Base-by-base conservation (phyloP, 2,888 invertebrate species). In the Automeris io region DNA sequence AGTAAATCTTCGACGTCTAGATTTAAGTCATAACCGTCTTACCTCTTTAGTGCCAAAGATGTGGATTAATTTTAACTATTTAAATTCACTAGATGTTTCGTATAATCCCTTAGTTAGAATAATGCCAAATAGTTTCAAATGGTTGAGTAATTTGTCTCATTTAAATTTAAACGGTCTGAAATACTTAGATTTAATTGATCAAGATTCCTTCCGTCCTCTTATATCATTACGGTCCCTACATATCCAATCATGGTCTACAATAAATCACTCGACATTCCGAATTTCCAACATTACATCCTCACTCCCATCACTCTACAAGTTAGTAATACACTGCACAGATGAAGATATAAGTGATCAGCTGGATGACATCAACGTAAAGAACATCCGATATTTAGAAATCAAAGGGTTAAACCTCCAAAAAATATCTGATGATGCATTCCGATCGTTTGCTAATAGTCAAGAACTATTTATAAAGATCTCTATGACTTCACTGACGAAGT, bases 21-120 rank as follows among this genome's bases (percentile, higher is more conserved):
- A 91, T 55, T 71, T 95, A 40, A 89, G 91, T 9, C 88, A 90
- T 49, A 95, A 95, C 69, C 89, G 90, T 43, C 74, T 95, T 25
- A 87, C 87, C 0, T 88, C 91, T 23, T 87, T 94, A 49, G 93
- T 92, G 13, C 88, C 91, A 24, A 88, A 91, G 26, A 87, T 90
- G 43, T 93, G 93, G 90, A 77, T 88, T 40, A 71, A 91, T 48
- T 77, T 94, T 36, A 89, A 88, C 3, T 83, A 89, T 3, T 85
- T 96, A 35, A 89, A 91, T 36, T 88, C 90, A 7, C 82, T 96
- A 26, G 94, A 95, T 63, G 70, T 95, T 19, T 93, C 95, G 0
- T 88, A 89, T 53, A 96, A 96, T 79, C 94, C 94, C 0, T 88
- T 96, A 36, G 85, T 91, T 73, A 89, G 91, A 40, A 78, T 95